Base-by-base conservation (phyloP, 2,797 vertebrate genomes). In the Furcifer pardalis region DNA sequence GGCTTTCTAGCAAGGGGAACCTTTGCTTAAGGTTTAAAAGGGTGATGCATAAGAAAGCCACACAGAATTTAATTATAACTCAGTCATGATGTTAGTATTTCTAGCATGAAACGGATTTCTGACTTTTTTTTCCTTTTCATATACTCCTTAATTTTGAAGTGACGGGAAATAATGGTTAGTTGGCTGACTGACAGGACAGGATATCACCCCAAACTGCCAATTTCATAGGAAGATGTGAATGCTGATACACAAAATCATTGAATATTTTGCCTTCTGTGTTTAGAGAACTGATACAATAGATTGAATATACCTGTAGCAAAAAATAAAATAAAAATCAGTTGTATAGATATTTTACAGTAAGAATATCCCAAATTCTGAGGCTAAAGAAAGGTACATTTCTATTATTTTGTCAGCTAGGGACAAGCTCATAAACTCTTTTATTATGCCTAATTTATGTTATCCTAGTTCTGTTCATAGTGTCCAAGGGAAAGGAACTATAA, bases 51-150 rank as follows among this genome's bases (percentile, higher is more conserved):
- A 44, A 52, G 32, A 75, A 75, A 83, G 42, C 42, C 72, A 83
- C 25, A 75, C 8, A 75, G 60, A 66, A 83, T 76, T 21, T 40
- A 65, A 63, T 66, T 83, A 44, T 12, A 66, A 12, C 76, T 83
- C 72, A 83, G 21, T 76, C 72, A 66, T 66, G 7, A 13, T 30
- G 74, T 52, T 25, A 83, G 17, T 76, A 76, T 4, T 37, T 66
- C 35, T 65, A 23, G 25, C 44, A 76, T 49, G 6, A 63, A 83
- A 19, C 12, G 42, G 42, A 82, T 46, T 5, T 65, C 23, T 75
- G 23, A n/a, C 42, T 27, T 56, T 40, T 30, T 44, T 27, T 15
- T 60, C 23, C 30, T 15, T 10, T 63, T 21, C 44, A 19, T 65
- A 65, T 32, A 44, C 25, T 42, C 46, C 56, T 74, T 73, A 82